Conservation (phyloP, 2,888 invertebrate species). For the Dynastes maya region DNA sequence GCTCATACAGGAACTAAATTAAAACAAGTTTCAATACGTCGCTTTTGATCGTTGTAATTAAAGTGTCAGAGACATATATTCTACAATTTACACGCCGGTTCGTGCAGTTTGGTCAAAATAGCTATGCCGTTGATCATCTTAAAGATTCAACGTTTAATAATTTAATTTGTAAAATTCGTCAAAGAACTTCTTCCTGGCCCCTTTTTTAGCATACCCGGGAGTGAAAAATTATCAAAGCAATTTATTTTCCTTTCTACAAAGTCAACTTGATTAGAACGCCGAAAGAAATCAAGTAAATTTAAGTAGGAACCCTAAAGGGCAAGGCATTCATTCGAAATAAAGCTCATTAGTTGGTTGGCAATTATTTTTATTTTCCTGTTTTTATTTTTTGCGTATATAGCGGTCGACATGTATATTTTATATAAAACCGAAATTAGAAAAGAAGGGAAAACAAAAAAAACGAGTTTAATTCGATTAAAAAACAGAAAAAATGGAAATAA, state of each 20-base stretch:
- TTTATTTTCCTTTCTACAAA: not conserved
- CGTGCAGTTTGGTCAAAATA: slow-evolving; percentile 52
- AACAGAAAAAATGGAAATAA: slow-evolving; percentile 24
- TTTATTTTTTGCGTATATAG: not conserved
- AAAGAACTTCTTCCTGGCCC: not conserved
- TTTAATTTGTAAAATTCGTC: not conserved
- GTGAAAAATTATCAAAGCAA: slow-evolving; percentile 13
- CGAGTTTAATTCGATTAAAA: slow-evolving; percentile 14
- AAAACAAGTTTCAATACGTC: slow-evolving; percentile 68
- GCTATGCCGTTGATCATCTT: not conserved
- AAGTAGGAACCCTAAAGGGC: not conserved
- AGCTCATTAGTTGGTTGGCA: slow-evolving; percentile 13
- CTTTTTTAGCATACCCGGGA: not conserved
- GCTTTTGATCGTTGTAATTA: slow-evolving; percentile 69
- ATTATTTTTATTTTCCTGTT: slow-evolving; percentile 3
- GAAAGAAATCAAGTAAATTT: slow-evolving; percentile 8
- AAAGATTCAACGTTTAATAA: not conserved
- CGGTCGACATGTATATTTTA: not conserved
- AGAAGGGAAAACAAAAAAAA: not conserved
- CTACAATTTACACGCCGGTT: slow-evolving; percentile 64
- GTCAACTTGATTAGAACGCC: not conserved
- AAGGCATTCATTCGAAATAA: not conserved
- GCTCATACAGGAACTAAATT: slow-evolving; percentile 62
- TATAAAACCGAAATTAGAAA: not conserved
- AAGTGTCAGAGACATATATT: slow-evolving; percentile 68